Base-by-base conservation (phyloP, 2,888 invertebrate species). In the Bhutanitis thaidina region DNA sequence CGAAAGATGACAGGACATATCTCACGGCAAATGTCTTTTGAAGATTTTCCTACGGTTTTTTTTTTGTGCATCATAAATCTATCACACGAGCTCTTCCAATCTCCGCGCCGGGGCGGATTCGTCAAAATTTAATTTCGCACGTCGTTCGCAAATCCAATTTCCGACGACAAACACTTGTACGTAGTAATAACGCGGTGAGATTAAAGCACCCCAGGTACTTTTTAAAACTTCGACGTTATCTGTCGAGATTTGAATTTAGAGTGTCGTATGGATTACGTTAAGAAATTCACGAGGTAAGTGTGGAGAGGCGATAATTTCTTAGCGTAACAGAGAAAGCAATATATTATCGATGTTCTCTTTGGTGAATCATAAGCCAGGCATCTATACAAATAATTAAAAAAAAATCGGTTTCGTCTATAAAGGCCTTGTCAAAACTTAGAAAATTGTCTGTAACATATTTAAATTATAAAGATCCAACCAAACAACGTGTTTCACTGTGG, bases 111-210 rank as follows among this genome's bases (percentile, higher is more conserved):
- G 32, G 9, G 30, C 20, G 46, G 7, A 47, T 39, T 39, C 38
- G 47, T 39, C 36, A 45, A 30, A 38, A 46, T 46, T 46, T 46
- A 46, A 46, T 46, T 46, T 46, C 15, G 12, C 46, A 30, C 39
- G 39, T 39, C 39, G 27, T 25, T 13, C 38, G 16, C 27, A 38
- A 46, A 46, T 38, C 14, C 46, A 46, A 46, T 46, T 46, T 46
- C 46, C 37, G 38, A 9, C 29, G 13, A 45, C 36, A 45, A 45
- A 45, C 44, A 45, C 44, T 45, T 27, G 15, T 25, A 30, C 9
- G 16, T 5, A 12, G 14, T 12, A 7, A 12, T 25, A 12, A 3
- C 25, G 12, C 9, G 30, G 30, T 20, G 13, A 30, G 46, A 46
- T 46, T 46, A 38, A 30, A 10, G 13, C 30, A 25, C 46, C 16